A percentile compares a stretch with the other conserved stretches of the same genome.
phyloP scores from a whole-genome alignment of 2,113 vertebrate genomes.

The Xyliphius kryptos region DNA sequence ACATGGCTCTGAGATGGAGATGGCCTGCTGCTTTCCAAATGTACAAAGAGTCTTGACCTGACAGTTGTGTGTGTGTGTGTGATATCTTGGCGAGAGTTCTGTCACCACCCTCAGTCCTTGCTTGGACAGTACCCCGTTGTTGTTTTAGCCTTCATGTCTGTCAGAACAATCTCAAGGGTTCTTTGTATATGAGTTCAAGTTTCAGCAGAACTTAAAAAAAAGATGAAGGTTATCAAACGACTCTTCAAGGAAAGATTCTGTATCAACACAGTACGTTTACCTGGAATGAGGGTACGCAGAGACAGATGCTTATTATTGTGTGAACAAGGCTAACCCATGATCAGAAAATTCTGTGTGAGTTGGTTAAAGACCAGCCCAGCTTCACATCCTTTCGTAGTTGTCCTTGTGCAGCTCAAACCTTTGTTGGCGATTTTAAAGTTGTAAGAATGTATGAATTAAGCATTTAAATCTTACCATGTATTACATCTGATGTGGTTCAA shows the following conservation, averaged over 20 bases:
- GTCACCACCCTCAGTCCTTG: conserved; percentile 28
- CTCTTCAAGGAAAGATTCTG: neutral
- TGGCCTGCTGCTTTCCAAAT: conserved; percentile 3
- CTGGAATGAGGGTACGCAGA: neutral
- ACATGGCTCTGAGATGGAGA: neutral
- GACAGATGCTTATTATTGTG: conserved; percentile 3
- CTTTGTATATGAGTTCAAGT: conserved; percentile 17
- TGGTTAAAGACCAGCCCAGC: neutral
- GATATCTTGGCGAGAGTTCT: conserved; percentile 29
- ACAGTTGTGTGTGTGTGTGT: conserved; percentile 17
- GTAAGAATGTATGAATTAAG: too few species aligned
- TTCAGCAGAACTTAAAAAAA: neutral
- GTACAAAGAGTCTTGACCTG: conserved; percentile 4
- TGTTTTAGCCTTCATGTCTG: conserved; percentile 25
- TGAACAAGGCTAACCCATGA: conserved; percentile 10
- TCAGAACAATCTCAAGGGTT: conserved; percentile 6
- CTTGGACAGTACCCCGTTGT: conserved; percentile 9
- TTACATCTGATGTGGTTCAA: neutral
- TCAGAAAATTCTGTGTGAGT: conserved; percentile 22
- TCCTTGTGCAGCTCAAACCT: conserved; percentile 6
- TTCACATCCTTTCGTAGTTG: conserved; percentile 12
- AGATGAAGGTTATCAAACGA: conserved; percentile 1
- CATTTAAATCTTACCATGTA: too few species aligned
- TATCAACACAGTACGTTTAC: neutral
- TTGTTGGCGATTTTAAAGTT: neutral